Conservation (phyloP, 1,140 invertebrate genomes). For the Papilio machaon region DNA sequence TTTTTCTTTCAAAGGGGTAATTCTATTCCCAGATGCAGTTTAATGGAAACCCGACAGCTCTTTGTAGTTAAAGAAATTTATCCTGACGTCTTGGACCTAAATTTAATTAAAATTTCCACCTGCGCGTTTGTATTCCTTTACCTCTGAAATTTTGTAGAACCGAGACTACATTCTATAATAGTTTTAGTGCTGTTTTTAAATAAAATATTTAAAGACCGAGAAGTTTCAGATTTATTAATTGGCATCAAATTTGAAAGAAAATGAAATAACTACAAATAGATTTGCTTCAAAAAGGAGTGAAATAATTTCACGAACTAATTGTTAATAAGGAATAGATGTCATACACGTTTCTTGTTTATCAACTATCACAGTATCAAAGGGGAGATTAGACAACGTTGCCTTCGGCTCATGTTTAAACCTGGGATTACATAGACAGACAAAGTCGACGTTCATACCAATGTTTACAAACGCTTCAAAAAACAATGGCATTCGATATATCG, state of each 20-base stretch:
- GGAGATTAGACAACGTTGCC: background rate
- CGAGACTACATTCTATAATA: background rate
- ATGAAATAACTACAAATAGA: no score
- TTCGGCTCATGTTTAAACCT: background rate
- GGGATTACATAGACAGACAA: background rate
- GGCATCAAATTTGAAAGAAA: no score
- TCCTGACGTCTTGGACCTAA: background rate
- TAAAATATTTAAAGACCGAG: background rate
- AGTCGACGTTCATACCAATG: constrained; percentile 1
- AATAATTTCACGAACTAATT: no score
- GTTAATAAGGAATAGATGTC: background rate
- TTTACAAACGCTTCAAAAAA: constrained; percentile 8
- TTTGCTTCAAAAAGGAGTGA: no score
- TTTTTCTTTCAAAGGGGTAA: background rate
- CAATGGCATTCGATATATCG: background rate
- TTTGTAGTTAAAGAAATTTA: constrained; percentile 23
- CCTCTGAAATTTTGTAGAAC: background rate
- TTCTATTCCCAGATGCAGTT: background rate
- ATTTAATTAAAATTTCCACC: constrained; percentile 16
- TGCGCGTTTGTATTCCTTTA: constrained; percentile 4
- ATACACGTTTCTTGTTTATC: background rate
- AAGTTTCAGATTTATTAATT: background rate
- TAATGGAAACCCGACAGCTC: background rate
- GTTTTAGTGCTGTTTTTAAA: background rate
- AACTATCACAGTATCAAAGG: background rate